Percentiles rank a stretch among this genome's conserved stretches.
Evolutionary conservation across 2,888 invertebrate genomes (phyloP).

Genomic region (Priocnemis perturbator): DNA sequence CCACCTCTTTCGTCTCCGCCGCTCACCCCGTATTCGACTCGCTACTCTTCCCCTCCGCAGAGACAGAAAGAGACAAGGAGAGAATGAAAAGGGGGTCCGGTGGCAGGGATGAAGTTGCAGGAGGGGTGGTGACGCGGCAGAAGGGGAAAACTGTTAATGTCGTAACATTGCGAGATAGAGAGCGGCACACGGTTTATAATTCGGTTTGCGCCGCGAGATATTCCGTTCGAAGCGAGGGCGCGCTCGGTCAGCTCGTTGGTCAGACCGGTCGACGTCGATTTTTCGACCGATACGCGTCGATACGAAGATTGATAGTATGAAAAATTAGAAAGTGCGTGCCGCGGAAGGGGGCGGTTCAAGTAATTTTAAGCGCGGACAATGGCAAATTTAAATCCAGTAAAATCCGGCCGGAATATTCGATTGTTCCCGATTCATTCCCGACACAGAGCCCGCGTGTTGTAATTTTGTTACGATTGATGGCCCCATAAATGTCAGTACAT

Average conservation of each 20-base stretch:
- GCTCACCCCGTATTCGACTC: conserved; percentile 38
- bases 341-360: conserved; percentile 1
- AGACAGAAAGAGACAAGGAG: conserved; percentile 28
- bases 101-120: conserved; percentile 22
- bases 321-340: conserved; percentile 3
- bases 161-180: conserved; percentile 34
- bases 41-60: conserved; percentile 30
- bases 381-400: conserved; percentile 1
- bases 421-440: conserved; percentile 6
- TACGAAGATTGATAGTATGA: not conserved
- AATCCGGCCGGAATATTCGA: conserved; percentile 7
- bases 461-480: conserved; percentile 18
- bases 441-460: conserved; percentile 3
- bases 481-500: conserved; percentile 21
- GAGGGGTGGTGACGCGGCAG: conserved; percentile 6
- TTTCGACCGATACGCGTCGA: conserved; percentile 1
- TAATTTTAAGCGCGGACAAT: conserved; percentile 1
- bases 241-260: too few relatives aligned
- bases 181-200: conserved; percentile 29
- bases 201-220: not conserved
- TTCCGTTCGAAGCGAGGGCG: not conserved
- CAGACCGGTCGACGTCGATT: not conserved
- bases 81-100: conserved; percentile 26
- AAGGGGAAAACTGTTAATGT: conserved; percentile 38
- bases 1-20: conserved; percentile 20